Percentiles rank a stretch among this genome's conserved stretches.
phyloP scores from a whole-genome alignment of 2,797 vertebrate genomes.

The Sebastolobus alascanus region DNA sequence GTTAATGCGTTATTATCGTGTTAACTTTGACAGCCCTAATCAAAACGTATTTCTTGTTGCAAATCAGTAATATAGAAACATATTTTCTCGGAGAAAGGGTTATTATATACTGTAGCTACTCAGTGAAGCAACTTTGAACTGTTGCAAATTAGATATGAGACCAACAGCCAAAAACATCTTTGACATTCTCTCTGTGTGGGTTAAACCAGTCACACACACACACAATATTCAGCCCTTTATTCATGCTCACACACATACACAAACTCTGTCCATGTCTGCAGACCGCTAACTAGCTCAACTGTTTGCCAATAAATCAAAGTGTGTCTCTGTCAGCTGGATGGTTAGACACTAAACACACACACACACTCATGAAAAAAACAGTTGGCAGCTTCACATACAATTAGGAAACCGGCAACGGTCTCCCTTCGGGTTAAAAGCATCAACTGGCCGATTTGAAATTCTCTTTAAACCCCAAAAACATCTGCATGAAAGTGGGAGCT shows the following conservation, averaged over 20 bases:
- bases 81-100: background rate
- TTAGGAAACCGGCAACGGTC: slow-evolving; percentile 88
- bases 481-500: slow-evolving; percentile 58
- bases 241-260: slow-evolving; percentile 25
- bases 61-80: background rate
- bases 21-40: too few relatives aligned
- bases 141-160: slow-evolving; percentile 44
- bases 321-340: slow-evolving; percentile 91
- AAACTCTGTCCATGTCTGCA: slow-evolving; percentile 59
- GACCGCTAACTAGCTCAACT: slow-evolving; percentile 91
- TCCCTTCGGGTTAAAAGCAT: slow-evolving; percentile 87
- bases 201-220: slow-evolving; percentile 20
- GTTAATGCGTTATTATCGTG: too few relatives aligned
- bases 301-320: slow-evolving; percentile 95
- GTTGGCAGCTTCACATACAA: slow-evolving; percentile 91
- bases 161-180: slow-evolving; percentile 24
- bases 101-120: background rate
- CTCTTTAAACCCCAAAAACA: slow-evolving; percentile 88
- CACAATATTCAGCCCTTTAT: background rate
- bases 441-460: slow-evolving; percentile 82
- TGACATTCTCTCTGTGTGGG: slow-evolving; percentile 36
- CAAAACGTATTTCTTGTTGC: background rate
- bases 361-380: slow-evolving; percentile 58
- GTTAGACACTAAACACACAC: slow-evolving; percentile 88
- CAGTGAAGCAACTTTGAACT: slow-evolving; percentile 41